Percentiles rank a stretch among this genome's conserved stretches.
These are phyloP conservation scores for Enteromius paludinosus DNA, from an alignment of 2,797 vertebrate species.

Conservation along the genomic window DNA sequence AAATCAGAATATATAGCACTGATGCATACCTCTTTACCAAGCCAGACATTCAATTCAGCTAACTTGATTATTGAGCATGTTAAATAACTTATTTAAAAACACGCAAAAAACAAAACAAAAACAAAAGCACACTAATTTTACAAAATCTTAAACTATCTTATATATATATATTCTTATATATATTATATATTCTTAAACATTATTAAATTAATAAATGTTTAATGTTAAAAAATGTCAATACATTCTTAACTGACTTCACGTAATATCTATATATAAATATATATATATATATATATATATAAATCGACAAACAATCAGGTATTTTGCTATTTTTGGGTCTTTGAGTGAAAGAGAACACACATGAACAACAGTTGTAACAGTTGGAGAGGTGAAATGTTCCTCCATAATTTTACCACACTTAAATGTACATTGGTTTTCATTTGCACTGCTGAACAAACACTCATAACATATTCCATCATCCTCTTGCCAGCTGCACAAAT, in stretches of 20 bases:
- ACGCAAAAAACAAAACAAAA: background rate
- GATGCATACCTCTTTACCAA: background rate
- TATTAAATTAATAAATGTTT: background rate
- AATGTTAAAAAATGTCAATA: too few species aligned
- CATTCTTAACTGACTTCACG: background rate
- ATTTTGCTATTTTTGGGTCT: background rate
- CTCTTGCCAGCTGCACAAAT: slow-evolving; percentile 79
- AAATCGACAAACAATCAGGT: background rate
- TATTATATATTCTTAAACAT: background rate
- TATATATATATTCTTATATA: background rate
- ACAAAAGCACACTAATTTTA: background rate
- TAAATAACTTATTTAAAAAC: background rate
- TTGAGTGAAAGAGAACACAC: background rate
- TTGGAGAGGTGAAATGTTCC: slow-evolving; percentile 63
- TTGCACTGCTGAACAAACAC: slow-evolving; percentile 76
- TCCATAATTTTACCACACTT: slow-evolving; percentile 66
- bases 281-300: background rate
- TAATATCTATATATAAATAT: background rate
- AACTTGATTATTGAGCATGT: background rate
- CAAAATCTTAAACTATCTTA: background rate
- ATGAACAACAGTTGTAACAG: slow-evolving; percentile 8
- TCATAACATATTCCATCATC: slow-evolving; percentile 64
- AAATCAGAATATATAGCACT: background rate
- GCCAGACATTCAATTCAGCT: background rate
- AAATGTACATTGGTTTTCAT: slow-evolving; percentile 77